A percentile compares a stretch with the other conserved stretches of the same genome.
Evolutionary conservation across 2,797 vertebrate genomes (phyloP).

Genomic region (Lepus oiostolus): DNA sequence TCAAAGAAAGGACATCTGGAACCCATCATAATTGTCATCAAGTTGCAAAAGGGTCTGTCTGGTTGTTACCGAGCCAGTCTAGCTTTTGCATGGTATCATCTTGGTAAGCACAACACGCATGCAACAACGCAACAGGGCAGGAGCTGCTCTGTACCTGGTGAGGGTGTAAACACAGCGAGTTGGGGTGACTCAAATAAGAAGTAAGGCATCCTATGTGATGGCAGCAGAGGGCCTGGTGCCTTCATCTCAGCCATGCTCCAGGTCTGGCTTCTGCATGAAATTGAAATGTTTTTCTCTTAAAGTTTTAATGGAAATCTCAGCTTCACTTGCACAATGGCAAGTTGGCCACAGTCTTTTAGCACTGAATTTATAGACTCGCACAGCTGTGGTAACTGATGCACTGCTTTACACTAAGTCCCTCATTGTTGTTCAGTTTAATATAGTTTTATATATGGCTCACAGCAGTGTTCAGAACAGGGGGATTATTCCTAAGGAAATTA

Average conservation of each 20-base stretch:
- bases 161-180: slow-evolving; percentile 84
- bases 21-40: slow-evolving; percentile 82
- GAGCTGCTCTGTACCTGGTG: slow-evolving; percentile 78
- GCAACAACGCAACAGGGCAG: slow-evolving; percentile 78
- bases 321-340: slow-evolving; percentile 83
- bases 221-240: slow-evolving; percentile 74
- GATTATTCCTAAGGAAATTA: slow-evolving; percentile 88
- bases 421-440: slow-evolving; percentile 83
- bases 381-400: slow-evolving; percentile 86
- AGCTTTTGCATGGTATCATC: slow-evolving; percentile 78
- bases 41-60: slow-evolving; percentile 78
- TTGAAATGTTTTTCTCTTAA: slow-evolving; percentile 83
- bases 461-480: slow-evolving; percentile 90
- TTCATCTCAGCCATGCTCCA: slow-evolving; percentile 72
- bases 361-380: slow-evolving; percentile 85
- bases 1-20: slow-evolving; percentile 85
- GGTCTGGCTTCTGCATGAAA: slow-evolving; percentile 79
- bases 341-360: slow-evolving; percentile 85
- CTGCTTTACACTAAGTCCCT: slow-evolving; percentile 86
- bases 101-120: slow-evolving; percentile 70
- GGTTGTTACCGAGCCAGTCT: slow-evolving; percentile 79
- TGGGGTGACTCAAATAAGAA: slow-evolving; percentile 70
- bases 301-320: slow-evolving; percentile 86
- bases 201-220: slow-evolving; percentile 69
- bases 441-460: slow-evolving; percentile 89